Evolutionary conservation across 2,113 vertebrate species (phyloP).

Genomic region (Phalacrocorax brasilianus): DNA sequence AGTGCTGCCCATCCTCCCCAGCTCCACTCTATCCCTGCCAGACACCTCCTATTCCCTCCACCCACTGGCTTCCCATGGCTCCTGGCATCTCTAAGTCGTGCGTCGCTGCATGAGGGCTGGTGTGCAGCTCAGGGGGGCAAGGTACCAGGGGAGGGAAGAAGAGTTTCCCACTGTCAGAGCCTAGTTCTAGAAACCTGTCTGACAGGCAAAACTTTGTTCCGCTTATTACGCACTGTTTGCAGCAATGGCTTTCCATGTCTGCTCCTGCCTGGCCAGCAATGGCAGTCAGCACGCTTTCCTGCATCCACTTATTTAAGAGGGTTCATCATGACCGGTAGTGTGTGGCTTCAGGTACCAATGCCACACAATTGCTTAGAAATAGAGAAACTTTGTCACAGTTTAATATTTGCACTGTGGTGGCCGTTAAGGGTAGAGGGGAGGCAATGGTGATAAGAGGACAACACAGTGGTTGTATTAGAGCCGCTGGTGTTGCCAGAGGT

Average conservation of each 20-base stretch:
- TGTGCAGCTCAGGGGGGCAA: background rate
- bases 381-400: background rate
- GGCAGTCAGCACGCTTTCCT: background rate
- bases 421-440: background rate
- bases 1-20: background rate
- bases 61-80: background rate
- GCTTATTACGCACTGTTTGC: background rate
- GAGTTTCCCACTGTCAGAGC: background rate
- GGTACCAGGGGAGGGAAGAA: background rate
- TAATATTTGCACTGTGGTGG: background rate
- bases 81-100: background rate
- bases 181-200: background rate
- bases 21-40: background rate
- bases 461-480: background rate
- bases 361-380: rapidly evolving
- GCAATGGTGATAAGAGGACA: background rate
- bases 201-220: background rate
- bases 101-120: no score
- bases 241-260: background rate
- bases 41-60: background rate
- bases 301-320: background rate
- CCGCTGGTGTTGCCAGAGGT: background rate
- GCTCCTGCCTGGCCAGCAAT: background rate
- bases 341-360: background rate
- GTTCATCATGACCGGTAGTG: rapidly evolving